Evolutionary conservation across 2,113 vertebrate species (phyloP).

Genomic region (Poeciliopsis prolifica): DNA sequence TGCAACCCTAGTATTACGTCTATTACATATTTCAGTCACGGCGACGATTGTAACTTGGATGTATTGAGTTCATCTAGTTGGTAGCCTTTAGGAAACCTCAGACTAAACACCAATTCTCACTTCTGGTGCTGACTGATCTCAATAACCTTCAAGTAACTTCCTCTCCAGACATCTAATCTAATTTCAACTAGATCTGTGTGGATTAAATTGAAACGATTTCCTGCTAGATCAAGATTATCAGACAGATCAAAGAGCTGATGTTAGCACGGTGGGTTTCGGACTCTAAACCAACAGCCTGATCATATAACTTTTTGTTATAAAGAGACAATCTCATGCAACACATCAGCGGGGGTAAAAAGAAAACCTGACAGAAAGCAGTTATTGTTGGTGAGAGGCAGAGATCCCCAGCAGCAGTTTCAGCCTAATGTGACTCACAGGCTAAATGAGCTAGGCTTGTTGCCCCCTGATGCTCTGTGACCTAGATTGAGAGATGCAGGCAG

Average conservation of each 20-base stretch:
- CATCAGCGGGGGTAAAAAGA: neutral
- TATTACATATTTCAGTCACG: neutral
- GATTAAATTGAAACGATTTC: neutral
- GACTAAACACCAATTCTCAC: neutral
- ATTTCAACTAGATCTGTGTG: neutral
- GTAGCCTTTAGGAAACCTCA: neutral
- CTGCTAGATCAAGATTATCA: neutral
- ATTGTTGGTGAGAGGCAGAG: constrained; percentile 33
- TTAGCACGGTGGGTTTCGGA: neutral
- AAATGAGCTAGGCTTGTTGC: constrained; percentile 75
- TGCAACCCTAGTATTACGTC: neutral
- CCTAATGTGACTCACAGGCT: constrained; percentile 72
- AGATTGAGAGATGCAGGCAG: constrained; percentile 73
- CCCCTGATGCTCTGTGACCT: constrained; percentile 81
- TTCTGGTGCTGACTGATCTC: neutral
- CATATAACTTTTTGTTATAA: neutral
- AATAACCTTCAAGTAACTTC: neutral
- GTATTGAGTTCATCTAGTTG: neutral
- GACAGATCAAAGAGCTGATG: neutral
- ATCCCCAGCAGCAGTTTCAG: constrained; percentile 60
- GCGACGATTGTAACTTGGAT: neutral
- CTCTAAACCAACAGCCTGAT: neutral
- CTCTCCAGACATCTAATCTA: neutral
- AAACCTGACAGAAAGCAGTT: constrained; percentile 19
- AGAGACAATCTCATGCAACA: constrained; percentile 10